A percentile compares a stretch with the other conserved stretches of the same genome.
Conservation (phyloP, 2,888 invertebrate genomes). For the Pterobdella sp. region DNA sequence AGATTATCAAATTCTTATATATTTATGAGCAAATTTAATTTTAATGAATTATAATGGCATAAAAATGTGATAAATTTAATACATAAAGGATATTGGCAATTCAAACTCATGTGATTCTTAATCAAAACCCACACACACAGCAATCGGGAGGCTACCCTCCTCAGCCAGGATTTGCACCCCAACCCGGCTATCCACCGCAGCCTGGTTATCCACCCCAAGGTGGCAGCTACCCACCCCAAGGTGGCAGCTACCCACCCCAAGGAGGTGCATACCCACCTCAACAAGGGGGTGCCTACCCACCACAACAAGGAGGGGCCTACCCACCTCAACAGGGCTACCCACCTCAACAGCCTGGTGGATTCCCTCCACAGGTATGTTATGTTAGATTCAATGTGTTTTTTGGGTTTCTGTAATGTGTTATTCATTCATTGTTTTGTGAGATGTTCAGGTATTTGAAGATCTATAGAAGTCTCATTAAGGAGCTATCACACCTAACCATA, state of each 20-base stretch:
- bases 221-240: constrained; percentile 31
- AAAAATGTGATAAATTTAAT: too few relatives aligned
- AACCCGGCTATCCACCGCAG: constrained; percentile 32
- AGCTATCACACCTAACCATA: too few relatives aligned
- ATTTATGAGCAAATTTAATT: too few relatives aligned
- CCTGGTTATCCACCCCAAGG: constrained; percentile 28
- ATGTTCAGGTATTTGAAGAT: too few relatives aligned
- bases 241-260: constrained; percentile 13
- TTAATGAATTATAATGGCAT: too few relatives aligned
- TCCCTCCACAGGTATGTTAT: neutral
- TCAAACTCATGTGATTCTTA: too few relatives aligned
- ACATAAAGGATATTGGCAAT: too few relatives aligned
- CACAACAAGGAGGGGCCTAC: constrained; percentile 14
- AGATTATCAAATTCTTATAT: too few relatives aligned
- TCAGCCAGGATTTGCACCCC: constrained; percentile 34
- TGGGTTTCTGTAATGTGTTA: too few relatives aligned
- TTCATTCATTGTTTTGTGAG: too few relatives aligned
- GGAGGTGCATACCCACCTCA: constrained; percentile 27
- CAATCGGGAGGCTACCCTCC: constrained; percentile 28
- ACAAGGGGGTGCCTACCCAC: constrained; percentile 17
- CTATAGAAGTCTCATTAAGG: too few relatives aligned
- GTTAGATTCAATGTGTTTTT: neutral
- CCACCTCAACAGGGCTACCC: constrained; percentile 29
- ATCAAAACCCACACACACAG: too few relatives aligned
- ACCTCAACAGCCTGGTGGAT: constrained; percentile 24